phyloP scores from a whole-genome alignment of 2,797 vertebrate genomes.

The Moxostoma hubbsi region DNA sequence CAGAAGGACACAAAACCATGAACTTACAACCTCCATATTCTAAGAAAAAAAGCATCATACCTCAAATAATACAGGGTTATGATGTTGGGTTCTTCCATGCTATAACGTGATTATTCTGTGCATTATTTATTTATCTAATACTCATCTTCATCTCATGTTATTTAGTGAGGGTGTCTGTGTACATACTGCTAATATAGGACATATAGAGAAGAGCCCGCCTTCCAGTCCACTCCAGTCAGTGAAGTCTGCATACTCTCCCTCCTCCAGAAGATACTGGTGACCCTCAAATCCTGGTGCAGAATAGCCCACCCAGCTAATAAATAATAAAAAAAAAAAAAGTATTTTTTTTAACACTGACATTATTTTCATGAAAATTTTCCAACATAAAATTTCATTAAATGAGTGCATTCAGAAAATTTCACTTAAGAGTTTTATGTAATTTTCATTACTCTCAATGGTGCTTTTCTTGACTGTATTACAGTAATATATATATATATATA shows the following conservation, averaged over 20 bases:
- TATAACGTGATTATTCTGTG: background rate
- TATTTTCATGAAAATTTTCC: too few relatives aligned
- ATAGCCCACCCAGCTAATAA: constrained; percentile 90
- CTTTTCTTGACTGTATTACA: too few relatives aligned
- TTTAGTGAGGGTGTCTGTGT: background rate
- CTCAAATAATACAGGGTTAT: background rate
- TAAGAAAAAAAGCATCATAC: background rate
- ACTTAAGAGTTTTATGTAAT: too few relatives aligned
- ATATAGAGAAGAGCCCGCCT: constrained; percentile 82
- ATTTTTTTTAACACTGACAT: too few relatives aligned
- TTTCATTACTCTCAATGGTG: too few relatives aligned
- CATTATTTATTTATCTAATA: background rate
- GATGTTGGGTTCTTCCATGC: background rate
- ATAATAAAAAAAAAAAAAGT: background rate
- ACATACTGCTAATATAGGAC: constrained; percentile 87
- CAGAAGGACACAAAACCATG: constrained; percentile 1
- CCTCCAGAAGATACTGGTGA: constrained; percentile 94
- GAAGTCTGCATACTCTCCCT: constrained; percentile 88
- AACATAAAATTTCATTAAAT: too few relatives aligned
- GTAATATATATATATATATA: too few relatives aligned
- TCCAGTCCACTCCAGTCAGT: constrained; percentile 87
- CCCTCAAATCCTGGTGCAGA: constrained; percentile 87
- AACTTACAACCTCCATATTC: background rate
- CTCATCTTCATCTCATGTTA: background rate
- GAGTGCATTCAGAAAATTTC: too few relatives aligned